These are phyloP conservation scores for Trachops cirrhosus DNA, from an alignment of 2,797 vertebrate species.

Conservation along the genomic window DNA sequence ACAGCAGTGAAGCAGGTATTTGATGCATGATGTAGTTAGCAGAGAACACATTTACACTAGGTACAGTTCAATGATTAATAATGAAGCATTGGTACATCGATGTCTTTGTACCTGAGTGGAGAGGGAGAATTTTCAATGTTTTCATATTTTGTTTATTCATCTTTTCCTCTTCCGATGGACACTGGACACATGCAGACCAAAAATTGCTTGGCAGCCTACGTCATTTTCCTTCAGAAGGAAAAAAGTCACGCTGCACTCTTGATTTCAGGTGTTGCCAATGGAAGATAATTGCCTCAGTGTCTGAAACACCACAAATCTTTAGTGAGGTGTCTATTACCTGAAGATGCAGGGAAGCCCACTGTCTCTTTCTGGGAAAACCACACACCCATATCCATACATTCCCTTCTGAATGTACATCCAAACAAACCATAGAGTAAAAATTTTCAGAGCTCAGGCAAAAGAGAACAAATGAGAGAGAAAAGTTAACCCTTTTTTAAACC, in stretches of 20 bases:
- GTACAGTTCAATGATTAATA: fast-evolving
- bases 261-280: neutral
- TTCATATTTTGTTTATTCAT: neutral
- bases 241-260: neutral
- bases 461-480: neutral
- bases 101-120: neutral
- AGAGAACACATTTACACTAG: fast-evolving
- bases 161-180: neutral
- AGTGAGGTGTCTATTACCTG: neutral
- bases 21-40: fast-evolving
- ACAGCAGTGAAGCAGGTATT: neutral
- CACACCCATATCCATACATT: fast-evolving
- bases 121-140: neutral
- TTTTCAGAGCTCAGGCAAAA: neutral
- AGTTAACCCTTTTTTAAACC: neutral
- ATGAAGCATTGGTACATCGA: fast-evolving
- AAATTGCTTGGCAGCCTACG: neutral
- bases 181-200: neutral
- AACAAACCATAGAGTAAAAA: neutral
- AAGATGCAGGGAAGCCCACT: neutral
- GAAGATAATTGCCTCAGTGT: neutral
- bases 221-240: neutral
- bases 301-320: neutral
- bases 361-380: neutral
- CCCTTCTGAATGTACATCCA: neutral